Percentiles rank a stretch among this genome's conserved stretches.
phyloP scores from a whole-genome alignment of 2,797 vertebrate genomes.

The Petrocephalus schoutedeni region DNA sequence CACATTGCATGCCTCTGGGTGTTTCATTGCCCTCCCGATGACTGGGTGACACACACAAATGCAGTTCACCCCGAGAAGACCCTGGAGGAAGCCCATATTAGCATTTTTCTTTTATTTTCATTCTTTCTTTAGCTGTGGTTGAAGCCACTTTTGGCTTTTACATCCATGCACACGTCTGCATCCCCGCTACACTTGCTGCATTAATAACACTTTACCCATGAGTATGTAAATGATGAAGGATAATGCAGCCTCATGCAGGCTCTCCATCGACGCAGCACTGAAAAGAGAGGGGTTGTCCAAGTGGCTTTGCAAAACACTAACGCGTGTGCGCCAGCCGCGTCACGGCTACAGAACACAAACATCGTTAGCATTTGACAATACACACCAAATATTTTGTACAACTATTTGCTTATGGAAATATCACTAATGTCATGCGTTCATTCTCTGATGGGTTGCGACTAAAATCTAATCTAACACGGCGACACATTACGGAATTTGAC shows the following conservation, averaged over 20 bases:
- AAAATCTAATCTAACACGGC: background rate
- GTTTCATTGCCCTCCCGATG: background rate
- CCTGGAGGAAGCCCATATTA: background rate
- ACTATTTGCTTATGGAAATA: background rate
- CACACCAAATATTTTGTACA: background rate
- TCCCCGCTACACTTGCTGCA: background rate
- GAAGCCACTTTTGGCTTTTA: background rate
- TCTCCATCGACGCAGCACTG: background rate
- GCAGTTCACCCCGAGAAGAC: background rate
- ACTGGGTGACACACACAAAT: background rate
- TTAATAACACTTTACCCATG: background rate
- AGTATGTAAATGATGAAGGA: background rate
- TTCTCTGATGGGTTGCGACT: background rate
- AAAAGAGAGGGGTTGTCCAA: background rate
- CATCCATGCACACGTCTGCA: background rate
- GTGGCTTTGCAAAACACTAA: background rate
- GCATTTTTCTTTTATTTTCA: background rate
- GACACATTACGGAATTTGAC: background rate
- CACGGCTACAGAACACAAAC: background rate
- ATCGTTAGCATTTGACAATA: background rate
- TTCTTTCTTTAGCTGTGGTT: background rate
- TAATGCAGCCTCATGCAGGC: background rate
- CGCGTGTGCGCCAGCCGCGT: background rate
- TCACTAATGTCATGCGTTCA: background rate
- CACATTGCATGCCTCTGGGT: background rate